phyloP scores from a whole-genome alignment of 2,797 vertebrate species.

The Myotis pilosus region DNA sequence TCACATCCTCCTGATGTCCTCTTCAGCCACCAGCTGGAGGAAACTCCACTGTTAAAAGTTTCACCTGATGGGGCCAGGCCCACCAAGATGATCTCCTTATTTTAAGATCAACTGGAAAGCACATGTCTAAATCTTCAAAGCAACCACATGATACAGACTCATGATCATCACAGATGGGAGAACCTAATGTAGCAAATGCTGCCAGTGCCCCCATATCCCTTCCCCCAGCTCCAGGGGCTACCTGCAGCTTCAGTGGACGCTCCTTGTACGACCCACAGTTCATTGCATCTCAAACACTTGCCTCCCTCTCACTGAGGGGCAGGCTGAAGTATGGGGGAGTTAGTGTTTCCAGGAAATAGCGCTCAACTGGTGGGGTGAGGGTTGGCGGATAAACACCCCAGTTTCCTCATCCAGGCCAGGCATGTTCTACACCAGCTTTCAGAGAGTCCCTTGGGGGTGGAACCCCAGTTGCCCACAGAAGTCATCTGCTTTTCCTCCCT shows the following conservation, averaged over 20 bases:
- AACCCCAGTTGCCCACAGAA: background rate
- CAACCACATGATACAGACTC: background rate
- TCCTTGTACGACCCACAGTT: too few relatives aligned
- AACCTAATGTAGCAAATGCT: background rate
- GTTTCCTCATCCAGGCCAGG: background rate
- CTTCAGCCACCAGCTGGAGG: background rate
- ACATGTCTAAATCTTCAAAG: background rate
- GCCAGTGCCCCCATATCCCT: rapidly evolving
- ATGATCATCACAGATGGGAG: background rate
- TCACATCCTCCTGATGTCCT: background rate
- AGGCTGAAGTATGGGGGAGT: rapidly evolving
- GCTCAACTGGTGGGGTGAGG: background rate
- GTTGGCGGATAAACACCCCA: background rate
- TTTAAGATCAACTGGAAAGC: background rate
- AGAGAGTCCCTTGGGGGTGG: background rate
- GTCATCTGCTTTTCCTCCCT: background rate
- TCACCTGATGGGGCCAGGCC: background rate
- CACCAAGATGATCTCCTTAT: background rate
- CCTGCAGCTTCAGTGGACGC: background rate
- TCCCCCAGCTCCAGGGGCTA: background rate
- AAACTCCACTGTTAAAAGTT: background rate
- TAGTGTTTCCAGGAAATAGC: background rate
- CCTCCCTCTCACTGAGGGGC: background rate
- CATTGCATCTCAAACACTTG: background rate
- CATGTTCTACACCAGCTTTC: background rate